Percentiles rank a stretch among this genome's conserved stretches.
These are phyloP conservation scores for Rhinoraja longicauda DNA, from an alignment of 2,797 vertebrate genomes.

Conservation along the genomic window DNA sequence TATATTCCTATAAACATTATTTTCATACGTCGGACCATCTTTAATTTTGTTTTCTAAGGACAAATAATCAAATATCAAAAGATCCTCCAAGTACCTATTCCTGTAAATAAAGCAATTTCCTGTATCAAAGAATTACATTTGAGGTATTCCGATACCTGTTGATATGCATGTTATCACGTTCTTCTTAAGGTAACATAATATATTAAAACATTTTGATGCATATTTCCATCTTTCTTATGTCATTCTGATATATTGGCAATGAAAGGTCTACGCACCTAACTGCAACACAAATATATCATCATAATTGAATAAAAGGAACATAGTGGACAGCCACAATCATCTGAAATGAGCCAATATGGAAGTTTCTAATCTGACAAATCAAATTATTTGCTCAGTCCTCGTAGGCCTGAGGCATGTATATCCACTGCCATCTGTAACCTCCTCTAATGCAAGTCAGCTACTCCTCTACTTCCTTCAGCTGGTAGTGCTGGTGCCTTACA, in stretches of 20 bases:
- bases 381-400: slow-evolving; percentile 4
- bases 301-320: slow-evolving; percentile 2
- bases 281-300: not conserved
- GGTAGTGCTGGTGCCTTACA: no score
- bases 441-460: no score
- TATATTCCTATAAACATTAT: not conserved
- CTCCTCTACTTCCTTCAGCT: no score
- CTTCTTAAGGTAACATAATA: not conserved
- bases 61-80: not conserved
- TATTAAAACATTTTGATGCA: not conserved
- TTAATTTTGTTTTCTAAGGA: not conserved
- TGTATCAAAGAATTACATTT: not conserved
- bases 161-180: not conserved
- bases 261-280: not conserved
- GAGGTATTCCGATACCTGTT: not conserved
- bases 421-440: not conserved
- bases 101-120: not conserved
- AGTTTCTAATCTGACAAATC: not conserved
- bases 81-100: not conserved
- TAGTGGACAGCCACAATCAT: not conserved
- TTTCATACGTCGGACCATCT: not conserved
- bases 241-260: not conserved
- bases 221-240: not conserved
- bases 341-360: slow-evolving; percentile 24
- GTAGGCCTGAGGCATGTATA: not conserved